Base-by-base conservation (phyloP, 2,113 vertebrate genomes). In the Excalfactoria chinensis region DNA sequence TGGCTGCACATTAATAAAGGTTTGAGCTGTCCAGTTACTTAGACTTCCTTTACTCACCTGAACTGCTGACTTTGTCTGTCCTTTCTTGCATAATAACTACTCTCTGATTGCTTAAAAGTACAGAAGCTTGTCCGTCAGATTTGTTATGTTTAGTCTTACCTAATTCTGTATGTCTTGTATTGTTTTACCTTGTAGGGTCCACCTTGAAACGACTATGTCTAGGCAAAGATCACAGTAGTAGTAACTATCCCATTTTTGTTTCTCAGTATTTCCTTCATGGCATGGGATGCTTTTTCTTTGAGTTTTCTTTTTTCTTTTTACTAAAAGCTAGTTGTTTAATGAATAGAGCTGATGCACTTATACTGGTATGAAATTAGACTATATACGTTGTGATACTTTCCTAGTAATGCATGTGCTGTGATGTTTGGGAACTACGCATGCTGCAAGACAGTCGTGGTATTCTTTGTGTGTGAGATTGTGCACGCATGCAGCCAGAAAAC, bases 191-290 rank as follows among this genome's bases (percentile, higher is more conserved):
- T 98, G 97, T 99, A 99, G 99, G 99, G 99, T 99, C 99, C 97
- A 99, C 99, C 98, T 98, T 99, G 98, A 99, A 99, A 99, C 99
- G 99, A 98, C 99, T 99, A 97, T 99, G 99, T 98, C 99, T 99
- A 98, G 99, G 99, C 98, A 99, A 99, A 99, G 99, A 99, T 97
- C 99, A 99, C 98, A 99, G 98, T 99, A 99, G 98, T 99, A 99
- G 99, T 99, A 99, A 99, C 98, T 99, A 99, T 99, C 98, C 96
- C 93, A 93, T 98, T 98, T 99, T 98, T 97, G 98, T 98, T 98
- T 97, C 97, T 98, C 98, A 97, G 97, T 94, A 92, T 96, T 96
- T 96, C 96, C 95, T 96, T 97, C 96, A 98, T 98, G 93, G 98
- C 98, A 97, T 99, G 98, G 97, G 96, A 96, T 97, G 62, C 89